Base-by-base conservation (phyloP, 2,888 invertebrate genomes). In the Acanthoscelides obtectus region DNA sequence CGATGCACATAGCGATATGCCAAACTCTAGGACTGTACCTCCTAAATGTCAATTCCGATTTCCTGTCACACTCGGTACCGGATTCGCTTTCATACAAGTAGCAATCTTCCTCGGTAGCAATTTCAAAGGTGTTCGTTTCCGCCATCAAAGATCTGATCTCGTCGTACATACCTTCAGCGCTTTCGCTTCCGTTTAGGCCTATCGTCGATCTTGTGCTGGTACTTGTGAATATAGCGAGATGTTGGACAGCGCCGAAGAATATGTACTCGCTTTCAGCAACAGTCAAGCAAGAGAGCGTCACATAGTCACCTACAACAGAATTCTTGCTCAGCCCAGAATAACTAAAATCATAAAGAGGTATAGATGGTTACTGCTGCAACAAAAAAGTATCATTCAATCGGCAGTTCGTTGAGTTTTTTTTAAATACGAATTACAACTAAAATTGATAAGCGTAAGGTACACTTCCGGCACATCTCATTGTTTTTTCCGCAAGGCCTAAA, bases 231-330 rank as follows among this genome's bases (percentile, higher is more conserved):
- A 72, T 75, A 4, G 68, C 22, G 8, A 76, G 71, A 66, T 78
- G 77, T 17, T 74, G 77, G 2, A 75, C 66, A 20, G 75, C 77
- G n/a, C 73, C 70, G 22, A 73, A 72, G 69, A 72, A 77, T 27
- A 79, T 78, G 69, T 75, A 79, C 65, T 72, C 72, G 66, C 78
- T 77, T 69, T 79, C 78, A 0, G 74, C 76, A 63, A 70, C 67
- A 12, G 75, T 77, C 3, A 76, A 22, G 69, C 78, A 77, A 20
- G 73, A 68, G 20, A 75, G 75, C 2, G 71, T 74, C 5, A 75
- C 66, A 6, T 12, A 45, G 45, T 45, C 45, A 45, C 45, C 45
- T 45, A 17, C 12, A 45, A 45, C 45, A 45, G 17, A 45, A 45
- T 45, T 1, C 17, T 45, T 12, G 1, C 1, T 45, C 4, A 25